A percentile compares a stretch with the other conserved stretches of the same genome.
phyloP scores from a whole-genome alignment of 2,113 vertebrate species.

The Xenopus tropicalis region DNA sequence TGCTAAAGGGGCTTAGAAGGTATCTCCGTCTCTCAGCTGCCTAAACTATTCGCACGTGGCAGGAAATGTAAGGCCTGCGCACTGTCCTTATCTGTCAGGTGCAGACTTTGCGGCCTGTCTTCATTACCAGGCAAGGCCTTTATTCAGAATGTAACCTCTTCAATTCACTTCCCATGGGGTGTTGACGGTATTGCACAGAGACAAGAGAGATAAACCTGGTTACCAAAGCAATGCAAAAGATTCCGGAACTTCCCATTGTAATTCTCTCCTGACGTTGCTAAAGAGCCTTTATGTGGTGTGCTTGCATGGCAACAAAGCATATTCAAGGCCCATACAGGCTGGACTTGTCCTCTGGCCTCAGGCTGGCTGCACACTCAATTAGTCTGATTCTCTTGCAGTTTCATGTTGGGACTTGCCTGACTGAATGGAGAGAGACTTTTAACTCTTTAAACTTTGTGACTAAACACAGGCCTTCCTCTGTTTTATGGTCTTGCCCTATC shows the following conservation, averaged over 20 bases:
- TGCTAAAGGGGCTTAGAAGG: background rate
- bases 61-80: background rate
- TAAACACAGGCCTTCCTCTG: no score
- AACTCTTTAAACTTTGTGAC: no score
- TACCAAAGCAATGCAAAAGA: background rate
- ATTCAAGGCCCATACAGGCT: conserved; percentile 16
- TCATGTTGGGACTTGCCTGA: conserved; percentile 16
- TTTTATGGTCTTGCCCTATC: no score
- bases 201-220: conserved; percentile 13
- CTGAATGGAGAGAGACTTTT: background rate
- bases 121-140: background rate
- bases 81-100: conserved; percentile 22
- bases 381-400: background rate
- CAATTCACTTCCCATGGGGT: conserved; percentile 14
- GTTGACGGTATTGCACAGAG: conserved; percentile 12
- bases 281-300: conserved; percentile 8
- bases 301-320: conserved; percentile 12
- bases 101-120: conserved; percentile 2
- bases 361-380: background rate
- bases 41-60: background rate
- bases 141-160: conserved; percentile 1
- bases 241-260: conserved; percentile 29
- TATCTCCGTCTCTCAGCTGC: conserved; percentile 6
- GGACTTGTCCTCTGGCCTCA: conserved; percentile 3
- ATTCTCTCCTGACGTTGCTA: conserved; percentile 25